Base-by-base conservation (phyloP, 2,797 vertebrate species). In the Eleutherodactylus coqui region DNA sequence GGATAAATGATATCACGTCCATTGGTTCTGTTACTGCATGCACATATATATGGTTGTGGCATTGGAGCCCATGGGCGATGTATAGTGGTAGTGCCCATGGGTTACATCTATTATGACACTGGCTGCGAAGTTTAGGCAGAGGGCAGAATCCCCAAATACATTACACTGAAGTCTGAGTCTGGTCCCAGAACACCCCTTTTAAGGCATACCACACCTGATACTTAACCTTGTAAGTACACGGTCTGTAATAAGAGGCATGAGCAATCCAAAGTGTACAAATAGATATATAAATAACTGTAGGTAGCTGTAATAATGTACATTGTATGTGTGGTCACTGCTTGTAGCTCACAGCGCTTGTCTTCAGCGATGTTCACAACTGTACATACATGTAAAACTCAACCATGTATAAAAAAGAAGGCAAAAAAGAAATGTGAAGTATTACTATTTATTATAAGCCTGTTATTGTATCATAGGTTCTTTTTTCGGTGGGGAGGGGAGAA, bases 161-260 rank as follows among this genome's bases (percentile, higher is more conserved):
- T 24, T 67, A 67, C 27, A 13, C 13, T 67, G 29, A 36, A 34
- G 32, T 67, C 11, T 69, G 17, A 21, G 17, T 34, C 17, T 36
- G 34, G 24, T 72, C 10, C 21, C 29, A 43, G 38, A 72, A n/a
- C 2, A 27, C 21, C 24, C 41, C 24, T n/a, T 73, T 79, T 32
- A 79, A 83, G 81, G 75, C 67, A 64, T 80, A 84, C 32, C 55
- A n/a, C 79, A 83, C 67, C 58, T 41, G 69, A 62, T 27, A 73
- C 58, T 49, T 70, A 70, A 55, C 55, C 41, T 62, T 79, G 60
- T 75, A 34, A 51, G 64, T 75, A 70, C 72, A 79, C 21, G 32
- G 34, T 79, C 79, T 79, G 69, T 84, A 72, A 79, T 80, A 84
- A 8, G 27, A 75, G 69, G 86, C 86, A 87, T 87, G 86, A 87